These are phyloP conservation scores for Drosophila sulfurigaster DNA, from an alignment of 1,140 invertebrate species.

Conservation along the genomic window DNA sequence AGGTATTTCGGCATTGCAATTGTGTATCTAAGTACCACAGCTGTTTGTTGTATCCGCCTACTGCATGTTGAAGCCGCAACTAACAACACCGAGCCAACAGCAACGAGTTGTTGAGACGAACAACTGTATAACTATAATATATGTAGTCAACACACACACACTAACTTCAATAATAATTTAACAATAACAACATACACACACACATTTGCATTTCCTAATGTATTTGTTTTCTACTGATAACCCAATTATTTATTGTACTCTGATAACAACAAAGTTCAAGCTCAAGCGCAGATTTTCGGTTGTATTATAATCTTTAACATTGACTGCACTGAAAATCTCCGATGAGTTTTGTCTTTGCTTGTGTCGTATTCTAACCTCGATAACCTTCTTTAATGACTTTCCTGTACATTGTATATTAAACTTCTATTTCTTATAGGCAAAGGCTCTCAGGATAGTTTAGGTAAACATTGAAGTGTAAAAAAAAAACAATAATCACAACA, in stretches of 20 bases:
- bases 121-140: neutral
- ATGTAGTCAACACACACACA: neutral
- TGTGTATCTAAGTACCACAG: constrained; percentile 26
- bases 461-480: constrained; percentile 60
- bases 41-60: constrained; percentile 58
- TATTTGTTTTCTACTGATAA: constrained; percentile 38
- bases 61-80: constrained; percentile 63
- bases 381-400: neutral
- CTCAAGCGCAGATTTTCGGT: constrained; percentile 61
- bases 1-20: constrained; percentile 76
- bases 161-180: constrained; percentile 9
- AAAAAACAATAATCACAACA: constrained; percentile 6
- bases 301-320: constrained; percentile 17
- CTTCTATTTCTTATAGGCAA: constrained; percentile 72
- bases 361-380: constrained; percentile 37
- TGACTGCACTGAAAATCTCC: constrained; percentile 12
- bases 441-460: constrained; percentile 57
- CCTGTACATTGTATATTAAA: constrained; percentile 62
- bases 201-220: constrained; percentile 1
- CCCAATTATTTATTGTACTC: constrained; percentile 14
- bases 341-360: constrained; percentile 33
- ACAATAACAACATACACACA: constrained; percentile 13
- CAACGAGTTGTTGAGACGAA: constrained; percentile 15
- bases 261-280: constrained; percentile 54
- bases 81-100: constrained; percentile 40